These are phyloP conservation scores for Selene dorsalis DNA, from an alignment of 2,797 vertebrate species.

Conservation along the genomic window DNA sequence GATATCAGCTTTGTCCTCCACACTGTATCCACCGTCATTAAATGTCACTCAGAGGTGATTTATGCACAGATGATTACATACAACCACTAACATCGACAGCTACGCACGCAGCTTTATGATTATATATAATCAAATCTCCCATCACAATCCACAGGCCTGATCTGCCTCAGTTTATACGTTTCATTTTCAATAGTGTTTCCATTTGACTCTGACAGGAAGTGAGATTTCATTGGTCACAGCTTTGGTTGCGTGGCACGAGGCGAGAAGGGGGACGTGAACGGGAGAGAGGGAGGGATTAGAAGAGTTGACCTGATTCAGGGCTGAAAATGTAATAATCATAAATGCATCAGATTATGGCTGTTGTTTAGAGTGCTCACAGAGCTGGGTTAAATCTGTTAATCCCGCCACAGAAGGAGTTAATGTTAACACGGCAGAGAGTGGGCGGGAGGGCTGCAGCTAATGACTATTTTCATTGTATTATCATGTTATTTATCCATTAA, in stretches of 20 bases:
- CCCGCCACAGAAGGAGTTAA: conserved; percentile 55
- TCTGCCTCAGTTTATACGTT: neutral
- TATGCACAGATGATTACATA: neutral
- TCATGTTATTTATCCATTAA: neutral
- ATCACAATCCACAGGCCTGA: conserved; percentile 33
- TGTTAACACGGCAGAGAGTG: fast-evolving
- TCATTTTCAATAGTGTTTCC: conserved; percentile 22
- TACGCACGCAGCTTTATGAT: conserved; percentile 5
- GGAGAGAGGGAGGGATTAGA: conserved; percentile 67
- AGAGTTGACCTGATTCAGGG: conserved; percentile 79
- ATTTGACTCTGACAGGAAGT: conserved; percentile 22
- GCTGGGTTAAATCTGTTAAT: conserved; percentile 76
- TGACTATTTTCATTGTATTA: too few species aligned
- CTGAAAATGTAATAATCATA: conserved; percentile 82
- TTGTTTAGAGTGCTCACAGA: conserved; percentile 47
- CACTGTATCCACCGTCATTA: neutral
- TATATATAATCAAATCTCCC: conserved; percentile 25
- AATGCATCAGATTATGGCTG: conserved; percentile 80
- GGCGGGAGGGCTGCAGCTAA: neutral
- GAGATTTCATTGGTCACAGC: conserved; percentile 33
- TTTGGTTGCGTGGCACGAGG: conserved; percentile 4
- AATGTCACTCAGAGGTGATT: neutral
- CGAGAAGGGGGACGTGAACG: neutral
- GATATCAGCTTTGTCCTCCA: neutral
- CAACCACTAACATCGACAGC: conserved; percentile 10